These are phyloP conservation scores for Scrobipalpa atriplicella DNA, from an alignment of 2,888 invertebrate species.

Conservation along the genomic window DNA sequence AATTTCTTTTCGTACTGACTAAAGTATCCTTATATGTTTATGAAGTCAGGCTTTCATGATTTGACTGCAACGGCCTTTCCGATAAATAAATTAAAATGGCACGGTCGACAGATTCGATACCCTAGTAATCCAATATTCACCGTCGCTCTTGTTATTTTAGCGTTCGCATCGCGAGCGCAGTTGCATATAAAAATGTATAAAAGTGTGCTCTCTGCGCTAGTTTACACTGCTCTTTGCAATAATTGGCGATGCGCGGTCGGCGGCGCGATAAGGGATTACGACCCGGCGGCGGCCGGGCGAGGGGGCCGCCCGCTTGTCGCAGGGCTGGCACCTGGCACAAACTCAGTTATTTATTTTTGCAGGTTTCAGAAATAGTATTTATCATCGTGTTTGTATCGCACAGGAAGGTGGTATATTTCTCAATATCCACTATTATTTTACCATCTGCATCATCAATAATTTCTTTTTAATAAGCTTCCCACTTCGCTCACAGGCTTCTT, in stretches of 20 bases:
- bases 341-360: too few species aligned
- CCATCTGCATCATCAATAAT: too few species aligned
- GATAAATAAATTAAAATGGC: neutral
- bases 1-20: too few species aligned
- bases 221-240: conserved; percentile 67
- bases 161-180: neutral
- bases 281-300: conserved; percentile 45
- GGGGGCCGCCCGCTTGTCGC: conserved; percentile 35
- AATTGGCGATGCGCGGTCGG: conserved; percentile 75
- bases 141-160: neutral
- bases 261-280: conserved; percentile 70
- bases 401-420: neutral
- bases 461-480: too few species aligned
- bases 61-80: neutral
- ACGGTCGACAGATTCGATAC: neutral
- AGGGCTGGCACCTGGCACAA: conserved; percentile 21
- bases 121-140: conserved; percentile 3
- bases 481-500: too few species aligned
- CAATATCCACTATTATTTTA: too few species aligned
- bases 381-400: too few species aligned
- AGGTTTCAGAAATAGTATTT: too few species aligned
- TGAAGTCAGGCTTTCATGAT: too few species aligned
- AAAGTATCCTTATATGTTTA: too few species aligned
- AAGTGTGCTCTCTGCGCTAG: conserved; percentile 40
- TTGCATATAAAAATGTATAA: neutral